Evolutionary conservation across 1,140 invertebrate genomes (phyloP).

Genomic region (Thrips palmi): DNA sequence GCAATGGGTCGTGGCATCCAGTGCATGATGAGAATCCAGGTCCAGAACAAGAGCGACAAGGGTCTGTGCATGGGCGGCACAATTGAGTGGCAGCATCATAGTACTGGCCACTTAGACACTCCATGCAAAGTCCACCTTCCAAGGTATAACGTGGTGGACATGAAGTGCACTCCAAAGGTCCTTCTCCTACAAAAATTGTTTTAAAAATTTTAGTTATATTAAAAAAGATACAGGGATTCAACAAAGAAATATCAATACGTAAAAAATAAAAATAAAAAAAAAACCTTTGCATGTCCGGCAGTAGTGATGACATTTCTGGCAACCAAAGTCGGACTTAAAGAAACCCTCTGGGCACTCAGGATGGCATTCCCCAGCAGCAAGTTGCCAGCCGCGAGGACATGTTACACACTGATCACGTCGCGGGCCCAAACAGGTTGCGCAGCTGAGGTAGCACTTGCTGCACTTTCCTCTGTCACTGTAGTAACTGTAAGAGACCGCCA

Average conservation of each 20-base stretch:
- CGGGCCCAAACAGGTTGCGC: constrained; percentile 62
- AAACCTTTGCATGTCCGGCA: constrained; percentile 59
- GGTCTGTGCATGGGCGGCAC: constrained; percentile 43
- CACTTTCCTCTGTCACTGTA: constrained; percentile 67
- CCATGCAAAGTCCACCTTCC: constrained; percentile 50
- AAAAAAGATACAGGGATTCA: background rate
- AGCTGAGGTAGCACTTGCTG: constrained; percentile 62
- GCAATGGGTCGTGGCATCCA: constrained; percentile 38
- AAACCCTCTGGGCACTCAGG: constrained; percentile 67
- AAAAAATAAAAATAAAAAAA: background rate
- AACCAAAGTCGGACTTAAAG: constrained; percentile 57
- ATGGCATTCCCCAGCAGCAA: constrained; percentile 63
- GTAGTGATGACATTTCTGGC: constrained; percentile 68
- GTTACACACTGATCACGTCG: constrained; percentile 63
- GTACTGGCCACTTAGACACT: constrained; percentile 49
- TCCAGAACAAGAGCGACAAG: constrained; percentile 48
- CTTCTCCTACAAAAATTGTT: constrained; percentile 36
- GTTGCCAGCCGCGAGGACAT: constrained; percentile 54
- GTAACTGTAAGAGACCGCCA: constrained; percentile 44
- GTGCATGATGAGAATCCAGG: constrained; percentile 49
- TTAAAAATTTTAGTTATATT: no score
- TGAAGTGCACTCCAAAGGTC: constrained; percentile 48
- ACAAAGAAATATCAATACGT: background rate
- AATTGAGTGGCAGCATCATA: constrained; percentile 45
- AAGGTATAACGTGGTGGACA: constrained; percentile 51